phyloP scores from a whole-genome alignment of 2,888 invertebrate species.

The Drosophila hamatofila region DNA sequence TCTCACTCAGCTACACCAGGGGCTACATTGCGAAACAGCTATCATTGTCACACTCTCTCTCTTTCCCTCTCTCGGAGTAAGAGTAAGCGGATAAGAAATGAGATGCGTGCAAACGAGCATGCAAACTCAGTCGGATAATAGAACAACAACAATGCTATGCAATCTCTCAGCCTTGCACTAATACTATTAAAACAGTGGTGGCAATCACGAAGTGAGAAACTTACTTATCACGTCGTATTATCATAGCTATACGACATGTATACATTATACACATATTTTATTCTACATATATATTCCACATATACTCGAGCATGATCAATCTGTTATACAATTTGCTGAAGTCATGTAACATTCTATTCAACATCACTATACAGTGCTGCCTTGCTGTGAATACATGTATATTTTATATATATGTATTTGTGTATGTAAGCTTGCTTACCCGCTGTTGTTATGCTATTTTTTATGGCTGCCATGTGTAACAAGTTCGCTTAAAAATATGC shows the following conservation, averaged over 20 bases:
- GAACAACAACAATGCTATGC: too few species aligned
- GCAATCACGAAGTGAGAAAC: not conserved
- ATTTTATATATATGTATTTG: not conserved
- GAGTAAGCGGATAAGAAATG: not conserved
- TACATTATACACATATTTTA: not conserved
- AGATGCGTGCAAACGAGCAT: not conserved
- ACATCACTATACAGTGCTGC: not conserved
- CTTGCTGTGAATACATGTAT: not conserved
- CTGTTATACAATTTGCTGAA: slow-evolving; percentile 4
- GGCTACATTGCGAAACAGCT: not conserved
- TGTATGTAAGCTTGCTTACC: not conserved
- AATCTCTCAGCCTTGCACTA: not conserved
- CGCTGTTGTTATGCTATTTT: slow-evolving; percentile 3
- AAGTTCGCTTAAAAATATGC: slow-evolving; percentile 3
- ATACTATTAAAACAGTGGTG: not conserved
- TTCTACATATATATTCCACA: not conserved
- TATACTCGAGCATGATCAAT: not conserved
- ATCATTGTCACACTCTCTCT: too few species aligned
- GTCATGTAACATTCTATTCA: not conserved
- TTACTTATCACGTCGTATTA: not conserved
- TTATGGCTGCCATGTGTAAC: slow-evolving; percentile 11
- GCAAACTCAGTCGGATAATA: not conserved
- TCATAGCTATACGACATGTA: not conserved
- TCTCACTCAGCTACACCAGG: not conserved
- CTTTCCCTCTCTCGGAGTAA: not conserved